These are phyloP conservation scores for Chloropsis cyanopogon DNA, from an alignment of 2,113 vertebrate genomes.

Conservation along the genomic window DNA sequence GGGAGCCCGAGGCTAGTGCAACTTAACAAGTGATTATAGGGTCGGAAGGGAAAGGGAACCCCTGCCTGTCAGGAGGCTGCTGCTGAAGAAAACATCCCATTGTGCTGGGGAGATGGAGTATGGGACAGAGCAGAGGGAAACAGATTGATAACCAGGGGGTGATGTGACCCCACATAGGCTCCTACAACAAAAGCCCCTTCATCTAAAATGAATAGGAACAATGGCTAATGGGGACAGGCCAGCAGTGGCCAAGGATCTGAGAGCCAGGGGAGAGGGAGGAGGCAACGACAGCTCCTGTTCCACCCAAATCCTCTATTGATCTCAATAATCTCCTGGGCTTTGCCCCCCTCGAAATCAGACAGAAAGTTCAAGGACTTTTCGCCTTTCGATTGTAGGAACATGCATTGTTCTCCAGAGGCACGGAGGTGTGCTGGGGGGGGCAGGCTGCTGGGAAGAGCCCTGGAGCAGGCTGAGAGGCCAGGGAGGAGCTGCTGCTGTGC, in stretches of 20 bases:
- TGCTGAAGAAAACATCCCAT: constrained; percentile 58
- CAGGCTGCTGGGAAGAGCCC: not conserved
- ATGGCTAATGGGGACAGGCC: constrained; percentile 38
- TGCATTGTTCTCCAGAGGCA: not conserved
- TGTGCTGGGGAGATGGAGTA: constrained; percentile 25
- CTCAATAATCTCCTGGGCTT: constrained; percentile 33
- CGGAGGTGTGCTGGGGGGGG: not conserved
- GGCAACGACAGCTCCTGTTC: not conserved
- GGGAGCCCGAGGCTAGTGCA: not conserved
- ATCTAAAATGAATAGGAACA: constrained; percentile 57
- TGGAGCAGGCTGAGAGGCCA: accelerated
- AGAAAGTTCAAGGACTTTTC: constrained; percentile 56
- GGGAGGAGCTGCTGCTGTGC: not conserved
- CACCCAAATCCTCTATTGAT: constrained; percentile 42
- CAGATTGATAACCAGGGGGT: constrained; percentile 58
- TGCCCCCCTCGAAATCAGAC: not conserved
- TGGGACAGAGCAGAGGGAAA: constrained; percentile 11
- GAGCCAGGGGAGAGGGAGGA: constrained; percentile 30
- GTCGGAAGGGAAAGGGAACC: constrained; percentile 54
- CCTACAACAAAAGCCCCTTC: constrained; percentile 63
- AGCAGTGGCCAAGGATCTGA: not conserved
- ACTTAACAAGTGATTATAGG: constrained; percentile 57
- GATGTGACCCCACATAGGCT: constrained; percentile 39
- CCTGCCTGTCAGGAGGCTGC: constrained; percentile 20
- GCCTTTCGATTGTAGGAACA: not conserved